Base-by-base conservation (phyloP, 2,888 invertebrate species). In the Scotopteryx bipunctaria region DNA sequence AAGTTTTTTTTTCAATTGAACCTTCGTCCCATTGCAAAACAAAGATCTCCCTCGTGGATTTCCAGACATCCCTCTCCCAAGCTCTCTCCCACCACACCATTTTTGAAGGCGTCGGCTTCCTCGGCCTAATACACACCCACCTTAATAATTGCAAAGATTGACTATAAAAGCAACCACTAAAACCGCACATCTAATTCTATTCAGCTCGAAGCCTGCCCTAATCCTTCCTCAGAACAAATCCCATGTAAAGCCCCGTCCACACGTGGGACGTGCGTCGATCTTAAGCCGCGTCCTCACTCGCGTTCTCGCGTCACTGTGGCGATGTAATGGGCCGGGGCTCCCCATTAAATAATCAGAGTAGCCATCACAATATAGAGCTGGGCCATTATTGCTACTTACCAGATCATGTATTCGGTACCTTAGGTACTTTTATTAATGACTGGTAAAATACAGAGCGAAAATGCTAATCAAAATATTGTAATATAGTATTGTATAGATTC, bases 141-240 rank as follows among this genome's bases (percentile, higher is more conserved):
- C 4, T 4, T 25, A n/a, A 25, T 8, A n/a, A 9, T n/a, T 8
- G 2, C 2, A 25, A 1, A 4, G 27, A 11, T 38, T 16, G 25
- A 11, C 16, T 27, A 1, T 11, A 8, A 25, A 25, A 17, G 33
- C 23, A 44, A 27, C 35, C 41, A 36, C 23, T 27, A n/a, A 16
- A 5, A 11, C n/a, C n/a, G 14, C 32, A 16, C 6, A 15, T 31
- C 31, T 49, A 57, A 53, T 42, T 50, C 49, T 41, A 47, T 51
- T 47, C 46, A 47, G 35, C 49, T 25, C 37, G 25, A 45, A 36
- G 27, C 43, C 41, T 23, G 48, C 11, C 36, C 23, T 45, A 49
- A 51, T 40, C 32, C 38, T 51, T 41, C 32, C 45, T 46, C 21
- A 36, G 29, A 49, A 42, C 40, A 51, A 56, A 57, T 51, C 53